These are phyloP conservation scores for Hemiscyllium ocellatum DNA, from an alignment of 2,113 vertebrate genomes.

Conservation along the genomic window DNA sequence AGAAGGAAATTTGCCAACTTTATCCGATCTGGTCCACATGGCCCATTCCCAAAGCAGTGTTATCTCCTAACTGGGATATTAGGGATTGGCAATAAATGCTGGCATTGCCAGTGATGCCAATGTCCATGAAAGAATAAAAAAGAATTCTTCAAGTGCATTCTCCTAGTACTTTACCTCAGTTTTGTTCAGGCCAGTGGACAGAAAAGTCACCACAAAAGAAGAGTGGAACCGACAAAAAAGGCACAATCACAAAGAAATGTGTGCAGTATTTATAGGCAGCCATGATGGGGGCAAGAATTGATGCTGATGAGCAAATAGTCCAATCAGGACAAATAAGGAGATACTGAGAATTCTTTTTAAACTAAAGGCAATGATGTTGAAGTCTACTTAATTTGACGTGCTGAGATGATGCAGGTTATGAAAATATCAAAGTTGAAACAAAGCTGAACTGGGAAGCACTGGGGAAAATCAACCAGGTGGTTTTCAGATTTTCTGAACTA, in stretches of 20 bases:
- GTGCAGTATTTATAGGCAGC: background rate
- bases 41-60: too few species aligned
- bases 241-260: background rate
- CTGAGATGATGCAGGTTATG: background rate
- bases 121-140: too few species aligned
- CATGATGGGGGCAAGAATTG: background rate
- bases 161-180: background rate
- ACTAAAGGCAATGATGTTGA: background rate
- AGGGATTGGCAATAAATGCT: too few species aligned
- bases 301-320: background rate
- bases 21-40: too few species aligned
- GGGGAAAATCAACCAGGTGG: background rate
- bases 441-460: background rate
- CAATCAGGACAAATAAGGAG: background rate
- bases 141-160: background rate
- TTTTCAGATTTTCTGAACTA: background rate
- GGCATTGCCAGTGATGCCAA: too few species aligned
- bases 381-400: background rate
- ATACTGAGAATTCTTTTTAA: background rate
- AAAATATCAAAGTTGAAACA: background rate
- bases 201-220: background rate
- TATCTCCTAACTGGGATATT: too few species aligned
- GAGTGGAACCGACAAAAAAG: background rate
- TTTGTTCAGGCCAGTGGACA: background rate
- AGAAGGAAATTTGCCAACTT: too few species aligned